A percentile compares a stretch with the other conserved stretches of the same genome.
Evolutionary conservation across 1,140 invertebrate species (phyloP).

Genomic region (Aphaenogaster floridana): DNA sequence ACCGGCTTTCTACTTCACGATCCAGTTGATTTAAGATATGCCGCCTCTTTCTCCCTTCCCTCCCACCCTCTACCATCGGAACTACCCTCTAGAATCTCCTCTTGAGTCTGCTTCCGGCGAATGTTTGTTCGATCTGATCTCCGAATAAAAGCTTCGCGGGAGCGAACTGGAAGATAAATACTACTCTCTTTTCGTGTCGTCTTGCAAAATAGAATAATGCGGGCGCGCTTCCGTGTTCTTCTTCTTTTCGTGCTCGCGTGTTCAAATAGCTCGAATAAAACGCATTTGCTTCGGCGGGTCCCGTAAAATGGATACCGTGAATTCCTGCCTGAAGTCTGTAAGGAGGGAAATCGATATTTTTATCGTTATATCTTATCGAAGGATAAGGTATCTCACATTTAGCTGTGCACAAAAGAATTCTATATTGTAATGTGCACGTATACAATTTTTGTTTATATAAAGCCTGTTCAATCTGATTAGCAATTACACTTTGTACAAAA

Average conservation of each 20-base stretch:
- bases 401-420: background rate
- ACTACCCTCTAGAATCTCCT: slow-evolving; percentile 40
- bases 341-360: slow-evolving; percentile 46
- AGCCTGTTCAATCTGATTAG: background rate
- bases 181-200: slow-evolving; percentile 57
- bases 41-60: background rate
- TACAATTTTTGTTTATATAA: slow-evolving; percentile 1
- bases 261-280: slow-evolving; percentile 55
- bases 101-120: slow-evolving; percentile 41
- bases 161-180: slow-evolving; percentile 60
- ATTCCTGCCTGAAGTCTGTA: background rate
- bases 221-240: slow-evolving; percentile 12
- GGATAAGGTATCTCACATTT: background rate
- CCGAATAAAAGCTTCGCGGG: slow-evolving; percentile 58
- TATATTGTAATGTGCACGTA: background rate
- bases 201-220: slow-evolving; percentile 62
- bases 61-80: background rate
- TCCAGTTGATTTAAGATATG: slow-evolving; percentile 59
- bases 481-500: background rate
- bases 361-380: background rate
- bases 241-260: slow-evolving; percentile 26
- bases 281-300: slow-evolving; percentile 46
- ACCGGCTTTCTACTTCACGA: slow-evolving; percentile 49
- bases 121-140: slow-evolving; percentile 64
- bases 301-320: slow-evolving; percentile 40